phyloP scores from a whole-genome alignment of 2,797 vertebrate genomes.

The Phalanger gymnotis region DNA sequence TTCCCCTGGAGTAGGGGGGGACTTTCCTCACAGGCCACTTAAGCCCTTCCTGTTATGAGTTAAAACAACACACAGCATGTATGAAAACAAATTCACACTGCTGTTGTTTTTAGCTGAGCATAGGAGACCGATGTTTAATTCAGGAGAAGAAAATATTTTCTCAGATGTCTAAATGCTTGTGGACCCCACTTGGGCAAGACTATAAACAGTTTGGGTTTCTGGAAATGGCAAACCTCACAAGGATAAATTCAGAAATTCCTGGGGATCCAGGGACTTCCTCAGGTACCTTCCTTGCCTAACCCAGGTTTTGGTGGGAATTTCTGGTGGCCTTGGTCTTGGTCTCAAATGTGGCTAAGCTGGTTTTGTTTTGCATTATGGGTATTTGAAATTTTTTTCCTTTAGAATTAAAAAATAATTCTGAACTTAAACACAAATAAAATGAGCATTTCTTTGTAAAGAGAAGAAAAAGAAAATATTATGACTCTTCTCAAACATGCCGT shows the following conservation, averaged over 20 bases:
- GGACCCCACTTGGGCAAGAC: conserved; percentile 31
- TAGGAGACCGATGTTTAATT: conserved; percentile 64
- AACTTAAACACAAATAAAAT: background rate
- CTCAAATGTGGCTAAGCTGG: background rate
- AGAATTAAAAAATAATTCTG: background rate
- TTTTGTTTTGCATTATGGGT: background rate
- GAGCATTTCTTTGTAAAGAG: background rate
- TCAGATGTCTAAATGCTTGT: background rate
- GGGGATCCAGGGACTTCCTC: background rate
- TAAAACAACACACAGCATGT: conserved; percentile 16
- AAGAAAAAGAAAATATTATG: background rate
- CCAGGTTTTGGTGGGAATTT: background rate
- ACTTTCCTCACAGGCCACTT: background rate
- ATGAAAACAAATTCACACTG: conserved; percentile 44
- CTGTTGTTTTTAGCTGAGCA: conserved; percentile 62
- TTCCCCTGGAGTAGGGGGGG: conserved; percentile 40
- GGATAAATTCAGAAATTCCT: background rate
- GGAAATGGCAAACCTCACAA: background rate
- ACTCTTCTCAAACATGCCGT: background rate
- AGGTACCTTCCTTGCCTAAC: background rate
- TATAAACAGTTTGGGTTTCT: conserved; percentile 58
- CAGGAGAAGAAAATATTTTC: conserved; percentile 62
- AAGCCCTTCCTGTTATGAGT: conserved; percentile 74
- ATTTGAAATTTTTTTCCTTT: background rate
- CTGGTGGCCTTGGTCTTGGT: background rate